Base-by-base conservation (phyloP, 2,797 vertebrate species). In the Chrosomus eos region DNA sequence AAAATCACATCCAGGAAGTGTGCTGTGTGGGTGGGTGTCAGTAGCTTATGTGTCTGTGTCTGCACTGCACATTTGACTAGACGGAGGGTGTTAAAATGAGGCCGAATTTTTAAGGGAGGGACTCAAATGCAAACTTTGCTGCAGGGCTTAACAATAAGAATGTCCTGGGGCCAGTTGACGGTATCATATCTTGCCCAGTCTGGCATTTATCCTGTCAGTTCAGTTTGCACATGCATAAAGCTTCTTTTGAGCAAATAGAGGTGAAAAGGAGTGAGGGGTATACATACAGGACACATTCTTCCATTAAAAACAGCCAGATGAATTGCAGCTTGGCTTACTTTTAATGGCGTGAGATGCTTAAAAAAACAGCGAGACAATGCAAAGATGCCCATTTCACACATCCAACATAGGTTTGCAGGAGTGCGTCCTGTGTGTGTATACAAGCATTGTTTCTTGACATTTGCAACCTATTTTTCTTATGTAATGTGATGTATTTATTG, bases 1-100 rank as follows among this genome's bases (percentile, higher is more conserved):
- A 74, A 74, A 74, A 48, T 31, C 60, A 64, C 74, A 77, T 45
- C 72, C 70, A 51, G 55, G 81, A 82, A 75, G 62, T 80, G 74
- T 68, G 60, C 38, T 72, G 40, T 75, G 84, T 62, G 80, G 67
- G 80, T 51, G 62, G 67, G 82, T 76, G 62, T 82, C 48, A 72
- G 31, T 70, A 51, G 55, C 38, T 64, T 60, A 31, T 77, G 74
- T 55, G 51, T 72, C 70, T 74, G 73, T 62, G 60, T 74, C 62
- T 51, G 31, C 38, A 66, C 81, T 51, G 31, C 38, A 66, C 81
- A 78, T 58, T 70, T 48, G 79, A 58, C 43, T 76, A 81, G 62
- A 67, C 72, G 2, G 78, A 71, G 26, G 13, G 67, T 71, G 77
- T 85, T 58, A 60, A 74, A 75, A 76, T 64, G 36, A 78, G 77